A percentile compares a stretch with the other conserved stretches of the same genome.
These are phyloP conservation scores for Chloropsis cyanopogon DNA, from an alignment of 2,113 vertebrate species.

Conservation along the genomic window DNA sequence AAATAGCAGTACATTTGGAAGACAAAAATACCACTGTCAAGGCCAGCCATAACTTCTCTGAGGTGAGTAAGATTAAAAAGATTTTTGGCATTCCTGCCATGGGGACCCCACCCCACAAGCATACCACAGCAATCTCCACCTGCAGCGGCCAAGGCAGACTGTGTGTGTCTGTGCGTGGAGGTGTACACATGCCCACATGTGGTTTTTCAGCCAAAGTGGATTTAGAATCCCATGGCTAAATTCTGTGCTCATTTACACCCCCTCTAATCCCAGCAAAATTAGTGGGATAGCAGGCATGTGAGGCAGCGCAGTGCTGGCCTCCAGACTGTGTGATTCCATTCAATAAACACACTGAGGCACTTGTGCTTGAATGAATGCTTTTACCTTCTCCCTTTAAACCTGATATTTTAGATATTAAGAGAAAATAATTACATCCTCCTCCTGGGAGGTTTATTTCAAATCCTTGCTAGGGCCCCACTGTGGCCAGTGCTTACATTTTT, in stretches of 20 bases:
- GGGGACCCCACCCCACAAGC: neutral
- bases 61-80: conserved; percentile 9
- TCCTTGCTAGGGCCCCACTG: conserved; percentile 53
- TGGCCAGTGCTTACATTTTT: conserved; percentile 72
- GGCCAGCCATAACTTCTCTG: neutral
- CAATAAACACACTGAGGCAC: conserved; percentile 54
- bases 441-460: conserved; percentile 73
- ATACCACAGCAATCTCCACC: neutral
- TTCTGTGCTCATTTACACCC: neutral
- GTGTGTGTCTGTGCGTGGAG: neutral
- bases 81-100: conserved; percentile 27
- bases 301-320: neutral
- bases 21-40: conserved; percentile 54
- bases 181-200: neutral
- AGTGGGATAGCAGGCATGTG: neutral
- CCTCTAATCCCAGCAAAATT: conserved; percentile 34
- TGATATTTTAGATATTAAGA: conserved; percentile 70
- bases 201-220: conserved; percentile 21
- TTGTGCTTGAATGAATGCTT: conserved; percentile 64
- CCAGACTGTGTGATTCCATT: conserved; percentile 29
- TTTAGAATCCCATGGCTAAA: neutral
- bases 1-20: conserved; percentile 14
- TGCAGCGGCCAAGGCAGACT: fast-evolving
- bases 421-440: conserved; percentile 74
- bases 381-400: conserved; percentile 60